Evolutionary conservation across 2,888 invertebrate species (phyloP).

Genomic region (Cephus sareptanus): DNA sequence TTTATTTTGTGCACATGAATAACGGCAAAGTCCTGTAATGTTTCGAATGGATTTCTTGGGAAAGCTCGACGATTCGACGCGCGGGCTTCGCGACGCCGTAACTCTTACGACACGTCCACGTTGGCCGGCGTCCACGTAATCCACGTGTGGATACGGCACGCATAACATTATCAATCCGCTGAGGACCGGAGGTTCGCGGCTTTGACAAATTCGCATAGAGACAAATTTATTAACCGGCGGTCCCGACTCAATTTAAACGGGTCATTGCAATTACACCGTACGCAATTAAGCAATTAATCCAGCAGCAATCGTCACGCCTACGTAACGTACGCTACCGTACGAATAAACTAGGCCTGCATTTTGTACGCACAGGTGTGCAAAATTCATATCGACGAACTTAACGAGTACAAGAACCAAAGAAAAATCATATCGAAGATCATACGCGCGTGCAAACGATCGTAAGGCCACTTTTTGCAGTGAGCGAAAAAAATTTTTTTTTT

Average conservation of each 20-base stretch:
- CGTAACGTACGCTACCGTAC: too few species aligned
- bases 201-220: background rate
- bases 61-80: background rate
- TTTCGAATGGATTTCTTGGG: background rate
- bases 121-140: background rate
- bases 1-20: background rate
- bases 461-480: background rate
- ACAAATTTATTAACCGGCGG: background rate
- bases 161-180: background rate
- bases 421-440: background rate
- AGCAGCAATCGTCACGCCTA: background rate
- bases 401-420: background rate
- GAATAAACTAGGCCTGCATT: background rate
- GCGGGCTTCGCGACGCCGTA: background rate
- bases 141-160: background rate
- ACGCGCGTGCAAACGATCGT: background rate
- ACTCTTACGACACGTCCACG: background rate
- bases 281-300: background rate
- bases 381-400: background rate
- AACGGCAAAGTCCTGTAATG: slow-evolving; percentile 28
- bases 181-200: background rate
- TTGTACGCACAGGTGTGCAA: background rate
- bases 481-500: slow-evolving; percentile 10
- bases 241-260: background rate
- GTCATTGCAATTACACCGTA: background rate